Conservation (phyloP, 2,888 invertebrate species). For the Tachina grossa region DNA sequence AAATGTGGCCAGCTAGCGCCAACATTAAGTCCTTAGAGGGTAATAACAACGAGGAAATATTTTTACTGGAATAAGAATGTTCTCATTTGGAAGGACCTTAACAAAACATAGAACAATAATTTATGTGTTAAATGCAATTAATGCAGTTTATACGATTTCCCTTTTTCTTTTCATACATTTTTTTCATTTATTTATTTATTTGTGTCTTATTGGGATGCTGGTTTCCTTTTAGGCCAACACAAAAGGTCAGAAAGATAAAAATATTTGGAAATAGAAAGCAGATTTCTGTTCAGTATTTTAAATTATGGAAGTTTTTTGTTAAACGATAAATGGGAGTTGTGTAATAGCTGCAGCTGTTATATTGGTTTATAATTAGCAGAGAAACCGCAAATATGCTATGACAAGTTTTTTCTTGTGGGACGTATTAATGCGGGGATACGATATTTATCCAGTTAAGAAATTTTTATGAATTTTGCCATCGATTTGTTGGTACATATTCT, state of each 20-base stretch:
- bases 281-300: no score
- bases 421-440: no score
- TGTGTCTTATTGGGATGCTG: constrained; percentile 11
- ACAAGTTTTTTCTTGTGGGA: no score
- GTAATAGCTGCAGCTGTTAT: no score
- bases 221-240: constrained; percentile 33
- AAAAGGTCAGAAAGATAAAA: constrained; percentile 25
- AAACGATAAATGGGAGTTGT: no score
- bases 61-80: constrained; percentile 14
- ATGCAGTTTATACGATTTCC: constrained; percentile 57
- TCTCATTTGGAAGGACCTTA: constrained; percentile 34
- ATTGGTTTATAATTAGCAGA: no score
- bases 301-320: no score
- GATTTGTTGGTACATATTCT: no score
- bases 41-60: constrained; percentile 52
- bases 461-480: no score
- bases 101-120: constrained; percentile 65
- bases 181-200: background rate
- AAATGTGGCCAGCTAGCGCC: constrained; percentile 54
- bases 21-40: constrained; percentile 52
- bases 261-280: background rate
- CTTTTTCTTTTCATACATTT: background rate
- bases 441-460: no score
- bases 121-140: constrained; percentile 71
- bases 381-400: no score